A percentile compares a stretch with the other conserved stretches of the same genome.
Evolutionary conservation across 2,113 vertebrate genomes (phyloP).

Genomic region (Catagonus wagneri): DNA sequence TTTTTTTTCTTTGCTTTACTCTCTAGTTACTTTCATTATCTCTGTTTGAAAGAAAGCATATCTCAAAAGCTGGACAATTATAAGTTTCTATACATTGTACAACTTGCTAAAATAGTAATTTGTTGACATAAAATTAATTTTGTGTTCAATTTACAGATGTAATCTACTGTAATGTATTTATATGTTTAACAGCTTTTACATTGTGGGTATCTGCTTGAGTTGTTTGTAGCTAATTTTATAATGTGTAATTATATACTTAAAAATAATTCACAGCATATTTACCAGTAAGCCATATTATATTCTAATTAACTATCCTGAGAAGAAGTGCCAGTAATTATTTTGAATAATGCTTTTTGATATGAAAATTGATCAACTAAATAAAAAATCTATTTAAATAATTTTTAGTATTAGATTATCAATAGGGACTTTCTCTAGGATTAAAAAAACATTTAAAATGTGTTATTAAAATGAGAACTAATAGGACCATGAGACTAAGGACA

Average conservation of each 20-base stretch:
- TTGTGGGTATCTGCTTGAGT: neutral
- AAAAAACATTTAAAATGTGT: neutral
- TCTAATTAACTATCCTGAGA: neutral
- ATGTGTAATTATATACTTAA: neutral
- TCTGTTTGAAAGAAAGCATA: conserved; percentile 78
- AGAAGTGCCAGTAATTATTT: neutral
- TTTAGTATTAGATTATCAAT: neutral
- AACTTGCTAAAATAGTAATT: conserved; percentile 79
- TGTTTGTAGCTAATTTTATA: neutral
- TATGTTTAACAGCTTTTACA: conserved; percentile 57
- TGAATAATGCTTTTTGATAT: neutral
- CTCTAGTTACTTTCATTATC: conserved; percentile 77
- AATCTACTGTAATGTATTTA: conserved; percentile 49
- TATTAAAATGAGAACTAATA: neutral
- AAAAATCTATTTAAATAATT: neutral
- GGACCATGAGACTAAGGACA: neutral
- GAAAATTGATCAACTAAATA: neutral
- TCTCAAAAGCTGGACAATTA: conserved; percentile 79
- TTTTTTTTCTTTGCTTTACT: conserved; percentile 20
- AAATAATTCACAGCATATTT: neutral
- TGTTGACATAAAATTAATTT: conserved; percentile 80
- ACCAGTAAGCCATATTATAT: neutral
- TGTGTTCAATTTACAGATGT: conserved; percentile 69
- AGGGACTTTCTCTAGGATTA: neutral
- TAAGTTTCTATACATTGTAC: conserved; percentile 64